Evolutionary conservation across 2,113 vertebrate species (phyloP), one percentile per base, ranked within the genome.

Genomic region (Cygnus atratus): DNA sequence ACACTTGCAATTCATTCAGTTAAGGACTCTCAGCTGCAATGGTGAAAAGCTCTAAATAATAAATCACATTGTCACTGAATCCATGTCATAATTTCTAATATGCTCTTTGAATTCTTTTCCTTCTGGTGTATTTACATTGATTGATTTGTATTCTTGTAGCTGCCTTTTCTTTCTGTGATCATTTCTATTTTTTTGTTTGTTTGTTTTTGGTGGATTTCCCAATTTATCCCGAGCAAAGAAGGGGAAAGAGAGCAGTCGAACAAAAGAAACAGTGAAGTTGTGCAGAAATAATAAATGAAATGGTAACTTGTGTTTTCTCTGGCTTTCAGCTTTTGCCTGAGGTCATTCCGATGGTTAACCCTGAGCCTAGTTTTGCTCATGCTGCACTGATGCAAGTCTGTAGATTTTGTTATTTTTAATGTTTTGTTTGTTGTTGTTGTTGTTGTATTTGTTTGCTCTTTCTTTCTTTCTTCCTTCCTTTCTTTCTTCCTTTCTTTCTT

Each of bases 21-120:
- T 88, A 90, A 95, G 90, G 70, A 77, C 33, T 90, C 81, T 93
- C 92, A 96, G 92, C 86, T 95, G 92, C 41, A 17, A 29, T 48
- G 71, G 80, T 91, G 58, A 95, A 94, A 84, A 43, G 66, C 26
- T 84, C 88, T 70, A 92, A 92, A 95, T 90, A 73, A 78, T 41
- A 93, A 87, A 92, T 62, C 66, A 78, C 6, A 20, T 1, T 35
- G 0, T 84, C 86, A 82, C 35, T 93, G 73, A 93, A 95, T 92
- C 91, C 4, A 50, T 79, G 37, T 70, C 41, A 58, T 89, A 84
- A 79, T 93, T 94, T 95, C 41, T 89, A 81, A 84, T 79, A 75
- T 46, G 31, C 5, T 61, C 39, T 92, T 94, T 81, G 43, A 81
- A 79, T 78, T 88, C 33, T 88, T 88, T 75, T 77, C 83, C 61